These are phyloP conservation scores for Caenorhabditis remanei DNA, from an alignment of 1,140 invertebrate species.

Conservation along the genomic window DNA sequence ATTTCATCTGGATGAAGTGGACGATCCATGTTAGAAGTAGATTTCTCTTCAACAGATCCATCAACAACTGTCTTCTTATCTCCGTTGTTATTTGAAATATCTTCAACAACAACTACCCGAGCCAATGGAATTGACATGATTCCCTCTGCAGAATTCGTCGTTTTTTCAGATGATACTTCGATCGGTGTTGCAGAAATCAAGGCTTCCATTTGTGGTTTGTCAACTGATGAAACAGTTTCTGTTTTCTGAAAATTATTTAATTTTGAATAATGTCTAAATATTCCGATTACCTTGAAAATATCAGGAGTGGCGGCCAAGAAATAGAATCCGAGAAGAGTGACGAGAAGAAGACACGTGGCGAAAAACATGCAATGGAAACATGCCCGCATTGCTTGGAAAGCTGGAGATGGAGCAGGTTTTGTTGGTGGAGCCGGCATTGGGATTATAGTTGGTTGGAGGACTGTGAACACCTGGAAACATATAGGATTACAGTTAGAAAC, in stretches of 20 bases:
- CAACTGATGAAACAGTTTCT: background rate
- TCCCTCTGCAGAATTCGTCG: constrained; percentile 14
- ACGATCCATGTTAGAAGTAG: constrained; percentile 9
- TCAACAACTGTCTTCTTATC: constrained; percentile 38
- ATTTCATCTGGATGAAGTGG: constrained; percentile 57
- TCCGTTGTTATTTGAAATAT: constrained; percentile 36
- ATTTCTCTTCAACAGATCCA: constrained; percentile 49
- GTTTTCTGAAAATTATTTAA: constrained; percentile 3
- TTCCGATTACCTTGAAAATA: background rate
- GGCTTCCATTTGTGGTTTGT: constrained; percentile 47
- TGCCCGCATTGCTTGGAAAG: constrained; percentile 20
- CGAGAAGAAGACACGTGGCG: constrained; percentile 41
- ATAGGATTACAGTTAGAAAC: no score
- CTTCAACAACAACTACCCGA: constrained; percentile 51
- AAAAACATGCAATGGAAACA: constrained; percentile 51
- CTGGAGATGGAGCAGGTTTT: constrained; percentile 44
- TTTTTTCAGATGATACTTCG: constrained; percentile 24
- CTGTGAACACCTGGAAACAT: constrained; percentile 53
- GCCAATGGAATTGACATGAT: constrained; percentile 51
- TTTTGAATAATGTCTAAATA: background rate
- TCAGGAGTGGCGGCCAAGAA: constrained; percentile 37
- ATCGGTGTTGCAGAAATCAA: constrained; percentile 26
- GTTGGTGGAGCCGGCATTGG: constrained; percentile 49
- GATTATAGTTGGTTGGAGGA: constrained; percentile 54
- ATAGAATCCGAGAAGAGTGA: constrained; percentile 42